A percentile compares a stretch with the other conserved stretches of the same genome.
Conservation (phyloP, 2,113 vertebrate species). For the Mormyrus iriodes region DNA sequence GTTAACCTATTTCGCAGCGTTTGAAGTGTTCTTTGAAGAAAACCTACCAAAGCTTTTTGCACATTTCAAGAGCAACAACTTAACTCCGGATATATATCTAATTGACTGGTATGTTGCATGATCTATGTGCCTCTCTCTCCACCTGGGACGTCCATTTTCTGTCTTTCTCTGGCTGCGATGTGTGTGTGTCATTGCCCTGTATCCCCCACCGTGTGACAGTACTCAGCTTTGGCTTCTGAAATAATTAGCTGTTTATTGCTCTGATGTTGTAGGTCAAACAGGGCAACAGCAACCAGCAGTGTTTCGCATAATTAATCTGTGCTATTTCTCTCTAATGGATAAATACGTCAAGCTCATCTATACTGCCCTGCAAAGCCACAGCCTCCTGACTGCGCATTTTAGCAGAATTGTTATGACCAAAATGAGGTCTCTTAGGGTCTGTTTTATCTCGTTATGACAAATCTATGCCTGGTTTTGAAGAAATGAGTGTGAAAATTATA, state of each 20-base stretch:
- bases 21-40: conserved; percentile 98
- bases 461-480: background rate
- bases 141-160: background rate
- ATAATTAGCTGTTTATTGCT: background rate
- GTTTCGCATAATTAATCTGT: background rate
- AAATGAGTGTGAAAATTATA: background rate
- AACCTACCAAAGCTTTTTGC: conserved; percentile 93
- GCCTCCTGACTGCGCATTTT: background rate
- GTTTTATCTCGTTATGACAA: background rate
- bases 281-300: background rate
- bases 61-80: conserved; percentile 91
- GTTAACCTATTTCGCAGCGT: conserved; percentile 92
- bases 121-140: background rate
- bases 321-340: background rate
- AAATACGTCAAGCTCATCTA: background rate
- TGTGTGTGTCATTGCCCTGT: background rate
- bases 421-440: background rate
- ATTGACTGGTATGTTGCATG: conserved; percentile 89
- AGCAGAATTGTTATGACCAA: background rate
- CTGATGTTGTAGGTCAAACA: background rate
- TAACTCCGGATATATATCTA: conserved; percentile 94
- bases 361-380: background rate
- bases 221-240: background rate
- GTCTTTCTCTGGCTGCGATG: background rate
- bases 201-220: background rate